phyloP scores from a whole-genome alignment of 2,113 vertebrate species.

The Laterallus jamaicensis region DNA sequence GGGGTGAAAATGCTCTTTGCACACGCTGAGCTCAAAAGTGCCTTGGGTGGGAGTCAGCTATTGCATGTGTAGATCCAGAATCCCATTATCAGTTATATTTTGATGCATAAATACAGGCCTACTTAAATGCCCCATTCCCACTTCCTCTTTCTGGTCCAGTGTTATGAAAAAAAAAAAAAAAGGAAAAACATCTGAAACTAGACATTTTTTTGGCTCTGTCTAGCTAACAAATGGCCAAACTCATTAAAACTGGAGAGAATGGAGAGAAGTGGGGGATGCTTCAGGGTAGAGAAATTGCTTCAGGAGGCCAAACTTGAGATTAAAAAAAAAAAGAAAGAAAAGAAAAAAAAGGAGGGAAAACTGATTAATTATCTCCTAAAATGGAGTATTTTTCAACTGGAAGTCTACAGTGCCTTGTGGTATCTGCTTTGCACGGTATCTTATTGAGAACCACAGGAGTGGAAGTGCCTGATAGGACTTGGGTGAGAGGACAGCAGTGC shows the following conservation, averaged over 20 bases:
- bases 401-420: background rate
- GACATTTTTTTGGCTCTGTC: constrained; percentile 14
- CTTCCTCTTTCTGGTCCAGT: background rate
- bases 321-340: background rate
- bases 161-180: background rate
- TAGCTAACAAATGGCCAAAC: constrained; percentile 35
- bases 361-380: constrained; percentile 2
- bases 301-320: background rate
- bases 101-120: background rate
- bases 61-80: background rate
- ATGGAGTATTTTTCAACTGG: background rate
- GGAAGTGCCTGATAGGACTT: background rate
- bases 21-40: background rate
- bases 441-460: background rate
- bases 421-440: background rate
- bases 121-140: background rate
- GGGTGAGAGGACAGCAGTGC: background rate
- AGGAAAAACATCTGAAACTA: background rate
- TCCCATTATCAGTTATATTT: background rate
- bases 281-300: background rate
- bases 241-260: constrained; percentile 18
- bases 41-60: background rate
- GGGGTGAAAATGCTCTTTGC: background rate
- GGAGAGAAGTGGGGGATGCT: background rate
- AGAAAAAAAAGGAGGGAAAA: background rate